Evolutionary conservation across 2,888 invertebrate species (phyloP).

Genomic region (Thumatha senex): DNA sequence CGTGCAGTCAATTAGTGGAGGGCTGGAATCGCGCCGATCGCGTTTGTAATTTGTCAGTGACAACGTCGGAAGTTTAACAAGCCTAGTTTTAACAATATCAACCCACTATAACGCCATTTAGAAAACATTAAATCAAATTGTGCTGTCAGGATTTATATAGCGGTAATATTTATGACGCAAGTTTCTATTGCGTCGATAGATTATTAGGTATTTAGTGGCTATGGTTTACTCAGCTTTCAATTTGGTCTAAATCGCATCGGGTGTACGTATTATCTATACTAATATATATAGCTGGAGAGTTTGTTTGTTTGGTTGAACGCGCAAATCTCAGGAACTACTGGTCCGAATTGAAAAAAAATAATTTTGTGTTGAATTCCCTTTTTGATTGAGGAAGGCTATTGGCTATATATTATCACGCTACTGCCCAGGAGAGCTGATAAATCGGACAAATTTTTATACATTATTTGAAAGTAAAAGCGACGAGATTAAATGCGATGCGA

Average conservation of each 20-base stretch:
- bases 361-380: too few relatives aligned
- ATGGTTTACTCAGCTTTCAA: slow-evolving; percentile 18
- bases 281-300: too few relatives aligned
- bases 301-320: too few relatives aligned
- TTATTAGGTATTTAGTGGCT: slow-evolving; percentile 33
- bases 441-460: too few relatives aligned
- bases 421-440: too few relatives aligned
- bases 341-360: too few relatives aligned
- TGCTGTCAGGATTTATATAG: slow-evolving; percentile 34
- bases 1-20: slow-evolving; percentile 78
- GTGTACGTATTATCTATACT: too few relatives aligned
- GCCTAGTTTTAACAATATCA: slow-evolving; percentile 58
- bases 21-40: slow-evolving; percentile 51
- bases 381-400: too few relatives aligned
- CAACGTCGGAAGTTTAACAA: slow-evolving; percentile 75
- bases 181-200: slow-evolving; percentile 33
- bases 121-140: slow-evolving; percentile 45
- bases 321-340: too few relatives aligned
- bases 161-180: slow-evolving; percentile 34
- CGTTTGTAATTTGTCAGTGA: slow-evolving; percentile 78
- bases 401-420: too few relatives aligned
- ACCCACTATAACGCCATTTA: slow-evolving; percentile 51
- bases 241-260: slow-evolving; percentile 13
- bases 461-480: too few relatives aligned
- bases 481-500: too few relatives aligned